Percentiles rank a stretch among this genome's conserved stretches.
Evolutionary conservation across 30 jellyfish, hydroid and myxozoan species (phyloP).

Genomic region (Aurelia aurita): DNA sequence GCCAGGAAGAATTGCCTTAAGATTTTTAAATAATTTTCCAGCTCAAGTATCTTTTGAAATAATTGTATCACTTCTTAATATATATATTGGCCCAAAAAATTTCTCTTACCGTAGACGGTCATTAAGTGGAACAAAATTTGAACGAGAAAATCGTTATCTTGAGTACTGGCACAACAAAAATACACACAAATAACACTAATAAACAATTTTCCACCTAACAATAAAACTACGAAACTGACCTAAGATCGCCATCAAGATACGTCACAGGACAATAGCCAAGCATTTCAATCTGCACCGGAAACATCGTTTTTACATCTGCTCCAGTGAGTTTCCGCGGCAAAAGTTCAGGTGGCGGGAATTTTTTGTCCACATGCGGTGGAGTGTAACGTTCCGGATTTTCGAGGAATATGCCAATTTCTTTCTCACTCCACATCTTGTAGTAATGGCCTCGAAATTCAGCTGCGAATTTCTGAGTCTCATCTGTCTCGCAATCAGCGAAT

Average conservation of each 20-base stretch:
- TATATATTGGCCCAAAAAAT: too few species aligned
- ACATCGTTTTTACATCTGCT: conserved; percentile 70
- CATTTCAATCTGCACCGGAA: conserved; percentile 83
- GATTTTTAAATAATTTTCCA: too few species aligned
- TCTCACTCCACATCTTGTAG: conserved; percentile 77
- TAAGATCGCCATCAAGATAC: conserved; percentile 84
- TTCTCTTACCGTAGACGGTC: too few species aligned
- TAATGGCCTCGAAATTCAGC: conserved; percentile 96
- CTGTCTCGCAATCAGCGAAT: conserved; percentile 83
- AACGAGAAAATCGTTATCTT: too few species aligned
- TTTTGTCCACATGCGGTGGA: conserved; percentile 82
- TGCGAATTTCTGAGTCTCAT: conserved; percentile 56
- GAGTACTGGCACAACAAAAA: too few species aligned
- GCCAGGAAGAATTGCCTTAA: too few species aligned
- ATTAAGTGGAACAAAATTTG: too few species aligned
- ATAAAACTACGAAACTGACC: conserved; percentile 47
- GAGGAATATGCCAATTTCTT: conserved; percentile 71
- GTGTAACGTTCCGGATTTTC: conserved; percentile 83
- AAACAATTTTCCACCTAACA: too few species aligned
- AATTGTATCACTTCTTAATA: too few species aligned
- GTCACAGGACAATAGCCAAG: conserved; percentile 97
- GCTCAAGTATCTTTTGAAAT: too few species aligned
- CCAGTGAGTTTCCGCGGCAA: conserved; percentile 79
- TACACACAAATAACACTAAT: too few species aligned
- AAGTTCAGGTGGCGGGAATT: conserved; percentile 68